Percentiles rank a stretch among this genome's conserved stretches.
Conservation (phyloP, 2,888 invertebrate genomes). For the Panzeria rudis region DNA sequence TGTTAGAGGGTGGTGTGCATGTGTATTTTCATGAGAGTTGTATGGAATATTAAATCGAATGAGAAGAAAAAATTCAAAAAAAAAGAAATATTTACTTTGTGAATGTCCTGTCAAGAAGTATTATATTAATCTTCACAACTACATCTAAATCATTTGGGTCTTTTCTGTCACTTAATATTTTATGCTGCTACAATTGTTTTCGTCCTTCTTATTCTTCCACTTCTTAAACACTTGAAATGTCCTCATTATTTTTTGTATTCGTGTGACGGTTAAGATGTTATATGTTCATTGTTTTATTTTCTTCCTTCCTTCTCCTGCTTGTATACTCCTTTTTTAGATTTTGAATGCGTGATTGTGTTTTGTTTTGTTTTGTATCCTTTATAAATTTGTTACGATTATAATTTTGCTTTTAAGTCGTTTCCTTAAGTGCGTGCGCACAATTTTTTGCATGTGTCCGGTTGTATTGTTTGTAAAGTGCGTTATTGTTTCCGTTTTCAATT, state of each 20-base stretch:
- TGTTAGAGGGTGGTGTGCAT: background rate
- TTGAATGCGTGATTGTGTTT: slow-evolving; percentile 35
- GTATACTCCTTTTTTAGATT: background rate
- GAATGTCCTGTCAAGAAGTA: slow-evolving; percentile 30
- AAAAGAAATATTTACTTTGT: slow-evolving; percentile 48
- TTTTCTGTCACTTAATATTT: slow-evolving; percentile 2
- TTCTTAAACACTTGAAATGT: slow-evolving; percentile 78
- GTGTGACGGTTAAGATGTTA: slow-evolving; percentile 48
- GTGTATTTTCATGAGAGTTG: background rate
- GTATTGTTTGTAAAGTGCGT: slow-evolving; percentile 57
- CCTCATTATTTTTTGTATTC: slow-evolving; percentile 76
- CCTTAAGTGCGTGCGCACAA: slow-evolving; percentile 68
- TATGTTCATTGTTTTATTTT: slow-evolving; percentile 47
- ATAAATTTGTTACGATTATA: slow-evolving; percentile 52
- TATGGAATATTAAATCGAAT: slow-evolving; percentile 26
- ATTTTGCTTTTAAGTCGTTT: slow-evolving; percentile 45
- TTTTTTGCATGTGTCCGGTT: slow-evolving; percentile 64
- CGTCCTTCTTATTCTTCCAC: slow-evolving; percentile 13
- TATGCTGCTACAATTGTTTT: slow-evolving; percentile 3
- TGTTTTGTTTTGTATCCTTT: slow-evolving; percentile 51
- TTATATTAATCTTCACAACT: slow-evolving; percentile 38
- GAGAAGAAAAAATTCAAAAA: slow-evolving; percentile 31
- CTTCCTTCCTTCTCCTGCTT: slow-evolving; percentile 8
- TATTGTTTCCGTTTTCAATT: slow-evolving; percentile 58
- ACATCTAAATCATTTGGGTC: slow-evolving; percentile 29